Base-by-base conservation (phyloP, 2,113 vertebrate species). In the Polyodon spathula region DNA sequence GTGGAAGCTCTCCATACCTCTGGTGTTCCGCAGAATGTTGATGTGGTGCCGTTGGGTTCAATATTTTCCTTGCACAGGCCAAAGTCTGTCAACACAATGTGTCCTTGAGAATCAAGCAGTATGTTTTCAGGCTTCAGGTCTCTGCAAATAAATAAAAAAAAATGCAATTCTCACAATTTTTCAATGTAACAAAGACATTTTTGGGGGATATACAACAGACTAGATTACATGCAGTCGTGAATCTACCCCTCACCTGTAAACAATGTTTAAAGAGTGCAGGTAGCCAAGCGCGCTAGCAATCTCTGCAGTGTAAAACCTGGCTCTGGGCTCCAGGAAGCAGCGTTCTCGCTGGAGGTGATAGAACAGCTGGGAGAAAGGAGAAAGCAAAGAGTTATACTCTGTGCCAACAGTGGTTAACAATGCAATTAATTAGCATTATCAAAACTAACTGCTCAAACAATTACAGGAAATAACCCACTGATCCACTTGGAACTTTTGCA, bases 41-140 rank as follows among this genome's bases (percentile, higher is more conserved):
- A 98, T 0, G 95, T 99, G 0, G 95, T 99, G 70, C 93, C 93
- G 0, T 97, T 97, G 73, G 89, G 92, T 67, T 99, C 95, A 1
- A 98, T 99, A 77, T 98, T 97, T 81, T 99, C 96, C 70, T 99
- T 99, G 87, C 96, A 99, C 62, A 99, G 92, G 48, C 96, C 96
- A 3, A 99, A 99, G 74, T 99, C 96, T 6, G 96, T 99, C 59
- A 99, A 86, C 59, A 97, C 90, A 64, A 99, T 97, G 79, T 98
- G 96, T 6, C 95, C 96, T 75, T 99, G 93, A 0, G 92, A 95
- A 73, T 98, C 96, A 2, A 99, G 87, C 66, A 99, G 81, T 76
- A 99, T 99, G 75, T 98, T 99, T 79, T 98, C 95, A 0, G 95
- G 96, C 72, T 99, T 99, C 84, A 99, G 78, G 83, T 99, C 96